Evolutionary conservation across 2,113 vertebrate species (phyloP).

Genomic region (Scomber colias): DNA sequence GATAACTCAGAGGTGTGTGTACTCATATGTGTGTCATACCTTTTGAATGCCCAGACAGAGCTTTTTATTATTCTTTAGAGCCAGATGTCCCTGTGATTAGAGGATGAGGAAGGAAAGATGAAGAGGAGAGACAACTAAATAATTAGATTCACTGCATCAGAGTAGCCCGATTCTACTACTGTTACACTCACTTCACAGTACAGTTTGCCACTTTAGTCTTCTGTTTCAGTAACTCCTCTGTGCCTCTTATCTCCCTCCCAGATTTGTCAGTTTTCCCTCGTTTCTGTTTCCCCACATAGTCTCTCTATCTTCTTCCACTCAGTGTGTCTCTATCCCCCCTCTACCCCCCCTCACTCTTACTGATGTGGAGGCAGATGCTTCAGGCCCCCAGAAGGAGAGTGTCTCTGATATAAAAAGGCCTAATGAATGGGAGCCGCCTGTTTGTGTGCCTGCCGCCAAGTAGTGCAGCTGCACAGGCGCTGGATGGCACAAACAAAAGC

Average conservation of each 20-base stretch:
- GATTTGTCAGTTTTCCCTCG: slow-evolving; percentile 60
- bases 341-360: slow-evolving; percentile 32
- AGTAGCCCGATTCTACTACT: slow-evolving; percentile 38
- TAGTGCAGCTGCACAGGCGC: slow-evolving; percentile 78
- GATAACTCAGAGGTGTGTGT: slow-evolving; percentile 46
- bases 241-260: slow-evolving; percentile 54
- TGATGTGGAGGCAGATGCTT: slow-evolving; percentile 82
- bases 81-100: slow-evolving; percentile 82
- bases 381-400: slow-evolving; percentile 75
- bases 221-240: slow-evolving; percentile 33
- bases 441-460: slow-evolving; percentile 79
- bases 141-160: slow-evolving; percentile 46
- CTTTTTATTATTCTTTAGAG: slow-evolving; percentile 72
- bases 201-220: slow-evolving; percentile 41
- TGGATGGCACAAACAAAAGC: slow-evolving; percentile 70
- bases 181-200: slow-evolving; percentile 19
- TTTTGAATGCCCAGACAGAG: slow-evolving; percentile 48
- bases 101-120: slow-evolving; percentile 61
- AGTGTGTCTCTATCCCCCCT: slow-evolving; percentile 17
- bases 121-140: slow-evolving; percentile 60
- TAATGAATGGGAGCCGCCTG: slow-evolving; percentile 84
- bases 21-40: slow-evolving; percentile 49
- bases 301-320: slow-evolving; percentile 46
- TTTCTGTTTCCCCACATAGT: slow-evolving; percentile 37
- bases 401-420: slow-evolving; percentile 80